Evolutionary conservation across 2,797 vertebrate genomes (phyloP), one percentile per base, ranked within the genome.

Genomic region (Dermochelys coriacea): DNA sequence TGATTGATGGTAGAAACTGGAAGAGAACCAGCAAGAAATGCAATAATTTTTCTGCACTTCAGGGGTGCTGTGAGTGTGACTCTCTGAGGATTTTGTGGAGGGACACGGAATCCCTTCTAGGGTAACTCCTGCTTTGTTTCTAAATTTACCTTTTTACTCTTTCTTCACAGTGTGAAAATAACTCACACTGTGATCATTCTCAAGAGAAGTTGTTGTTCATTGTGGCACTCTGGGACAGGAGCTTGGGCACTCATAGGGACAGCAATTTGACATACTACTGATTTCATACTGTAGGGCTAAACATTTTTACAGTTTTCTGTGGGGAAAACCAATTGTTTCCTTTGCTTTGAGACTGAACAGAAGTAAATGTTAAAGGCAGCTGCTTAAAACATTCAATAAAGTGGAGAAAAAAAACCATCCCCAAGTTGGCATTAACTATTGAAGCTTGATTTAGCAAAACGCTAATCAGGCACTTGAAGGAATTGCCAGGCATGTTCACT

Each of bases 151-250:
- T 54, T 41, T 52, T 25, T 7, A 4, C 45, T 86, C 77, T 68
- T 54, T 29, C 47, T 8, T 64, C 18, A 0, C 3, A 0, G 14
- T 52, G 23, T 68, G 85, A 61, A 2, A 37, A 68, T 37, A 68
- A 37, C 34, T n/a, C 9, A 14, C 64, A 5, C 34, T 2, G 18
- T 37, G n/a, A 37, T 37, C 19, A 37, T 37, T 68, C 64, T 21
- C 5, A 18, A 4, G 18, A 37, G n/a, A 21, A 37, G 64, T 37
- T 19, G 29, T 59, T 57, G 57, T 59, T 31, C 57, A 59, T 2
- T 61, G 34, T n/a, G 16, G 61, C 4, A 5, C 25, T 19, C 55
- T 4, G 45, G 21, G 25, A 9, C 5, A 57, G 57, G 57, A 27
- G 37, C 45, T 51, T 68, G n/a, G 34, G 11, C 61, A 5, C 34